A percentile compares a stretch with the other conserved stretches of the same genome.
Evolutionary conservation across 2,113 vertebrate genomes (phyloP).

Genomic region (Rousettus leschenaultii): DNA sequence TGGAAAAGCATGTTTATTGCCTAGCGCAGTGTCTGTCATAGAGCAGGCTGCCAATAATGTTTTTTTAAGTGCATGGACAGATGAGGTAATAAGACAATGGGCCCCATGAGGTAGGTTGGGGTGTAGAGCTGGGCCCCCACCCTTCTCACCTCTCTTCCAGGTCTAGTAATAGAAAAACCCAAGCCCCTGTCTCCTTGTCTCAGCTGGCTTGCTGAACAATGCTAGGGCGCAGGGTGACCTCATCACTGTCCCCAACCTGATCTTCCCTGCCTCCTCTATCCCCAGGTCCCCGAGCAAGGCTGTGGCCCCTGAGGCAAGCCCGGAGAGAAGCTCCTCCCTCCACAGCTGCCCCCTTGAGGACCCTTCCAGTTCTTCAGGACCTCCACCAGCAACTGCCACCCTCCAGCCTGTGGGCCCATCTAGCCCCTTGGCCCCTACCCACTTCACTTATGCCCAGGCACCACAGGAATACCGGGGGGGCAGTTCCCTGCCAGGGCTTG

Average conservation of each 20-base stretch:
- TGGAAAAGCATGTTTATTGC: not conserved
- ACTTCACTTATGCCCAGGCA: constrained; percentile 70
- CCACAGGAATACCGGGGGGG: constrained; percentile 78
- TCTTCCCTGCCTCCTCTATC: constrained; percentile 7
- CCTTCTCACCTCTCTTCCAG: not conserved
- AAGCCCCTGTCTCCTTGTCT: not conserved
- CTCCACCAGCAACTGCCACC: constrained; percentile 71
- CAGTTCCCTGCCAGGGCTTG: constrained; percentile 77
- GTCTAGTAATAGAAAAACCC: not conserved
- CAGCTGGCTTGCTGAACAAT: not conserved
- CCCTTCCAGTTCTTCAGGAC: constrained; percentile 70
- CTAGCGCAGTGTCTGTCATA: not conserved
- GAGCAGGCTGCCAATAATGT: not conserved
- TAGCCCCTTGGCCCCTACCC: constrained; percentile 72
- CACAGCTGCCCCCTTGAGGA: constrained; percentile 82
- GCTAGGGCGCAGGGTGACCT: not conserved
- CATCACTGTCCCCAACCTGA: not conserved
- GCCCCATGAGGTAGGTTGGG: not conserved
- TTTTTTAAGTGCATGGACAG: not conserved
- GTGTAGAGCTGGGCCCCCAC: not conserved
- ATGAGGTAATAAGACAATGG: not conserved
- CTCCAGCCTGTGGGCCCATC: constrained; percentile 80
- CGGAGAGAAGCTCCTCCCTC: constrained; percentile 81
- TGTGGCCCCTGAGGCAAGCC: constrained; percentile 75
- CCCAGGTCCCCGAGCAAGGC: constrained; percentile 41